A percentile compares a stretch with the other conserved stretches of the same genome.
These are phyloP conservation scores for Brevipalpus yothersi DNA, from an alignment of 1,140 invertebrate species.

Conservation along the genomic window DNA sequence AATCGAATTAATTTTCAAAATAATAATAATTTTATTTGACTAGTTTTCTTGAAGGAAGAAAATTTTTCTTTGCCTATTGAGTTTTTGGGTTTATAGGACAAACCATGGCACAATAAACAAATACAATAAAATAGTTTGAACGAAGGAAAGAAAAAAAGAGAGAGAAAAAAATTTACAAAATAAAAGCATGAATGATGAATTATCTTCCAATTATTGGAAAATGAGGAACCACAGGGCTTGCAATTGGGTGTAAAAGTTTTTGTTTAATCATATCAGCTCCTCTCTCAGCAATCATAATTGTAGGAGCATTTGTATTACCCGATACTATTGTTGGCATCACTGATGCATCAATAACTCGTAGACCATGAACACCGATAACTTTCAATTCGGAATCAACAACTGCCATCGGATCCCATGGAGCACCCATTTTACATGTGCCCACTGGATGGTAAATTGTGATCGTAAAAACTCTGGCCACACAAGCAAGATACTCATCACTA, in stretches of 20 bases:
- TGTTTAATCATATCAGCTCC: constrained; percentile 20
- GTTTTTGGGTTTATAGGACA: too few relatives aligned
- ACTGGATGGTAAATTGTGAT: constrained; percentile 37
- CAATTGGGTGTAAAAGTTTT: neutral
- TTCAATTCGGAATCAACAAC: constrained; percentile 36
- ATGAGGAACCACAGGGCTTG: neutral
- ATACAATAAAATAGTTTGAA: too few relatives aligned
- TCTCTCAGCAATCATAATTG: constrained; percentile 13
- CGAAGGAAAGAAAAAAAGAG: too few relatives aligned
- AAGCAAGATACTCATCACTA: constrained; percentile 23
- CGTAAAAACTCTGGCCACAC: constrained; percentile 17
- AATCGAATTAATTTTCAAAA: too few relatives aligned
- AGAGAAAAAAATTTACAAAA: neutral
- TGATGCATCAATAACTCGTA: constrained; percentile 37
- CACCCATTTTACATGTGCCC: constrained; percentile 46
- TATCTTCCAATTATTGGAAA: neutral
- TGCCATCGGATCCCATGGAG: constrained; percentile 24
- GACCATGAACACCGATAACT: constrained; percentile 9
- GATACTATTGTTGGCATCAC: constrained; percentile 46
- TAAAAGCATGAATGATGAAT: neutral
- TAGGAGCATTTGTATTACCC: constrained; percentile 29
- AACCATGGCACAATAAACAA: too few relatives aligned
- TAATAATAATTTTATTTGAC: too few relatives aligned
- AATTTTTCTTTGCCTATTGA: too few relatives aligned
- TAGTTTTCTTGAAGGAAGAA: too few relatives aligned